phyloP scores from a whole-genome alignment of 2,113 vertebrate genomes.

The Callorhinus ursinus region DNA sequence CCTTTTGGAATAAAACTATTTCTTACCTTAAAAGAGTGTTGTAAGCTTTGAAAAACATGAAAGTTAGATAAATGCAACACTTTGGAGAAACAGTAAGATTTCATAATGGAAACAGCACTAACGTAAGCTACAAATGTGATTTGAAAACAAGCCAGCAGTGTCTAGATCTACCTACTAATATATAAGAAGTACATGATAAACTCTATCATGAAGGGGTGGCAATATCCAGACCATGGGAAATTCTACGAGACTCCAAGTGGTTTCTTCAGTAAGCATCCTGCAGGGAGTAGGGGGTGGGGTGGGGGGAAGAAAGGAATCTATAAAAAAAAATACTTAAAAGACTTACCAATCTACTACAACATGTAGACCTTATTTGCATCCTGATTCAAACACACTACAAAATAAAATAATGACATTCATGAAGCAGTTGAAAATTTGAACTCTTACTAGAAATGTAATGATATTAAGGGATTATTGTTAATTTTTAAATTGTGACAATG shows the following conservation, averaged over 20 bases:
- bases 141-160: neutral
- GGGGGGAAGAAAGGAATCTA: neutral
- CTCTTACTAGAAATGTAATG: neutral
- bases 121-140: neutral
- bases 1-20: conserved; percentile 41
- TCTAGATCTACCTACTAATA: neutral
- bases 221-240: neutral
- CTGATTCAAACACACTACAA: neutral
- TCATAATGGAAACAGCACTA: neutral
- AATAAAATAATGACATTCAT: neutral
- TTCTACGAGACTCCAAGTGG: neutral
- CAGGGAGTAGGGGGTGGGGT: neutral
- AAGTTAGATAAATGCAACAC: neutral
- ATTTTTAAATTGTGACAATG: neutral
- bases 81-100: neutral
- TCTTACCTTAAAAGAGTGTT: conserved; percentile 40
- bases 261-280: neutral
- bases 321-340: neutral
- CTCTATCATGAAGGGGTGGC: neutral
- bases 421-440: conserved; percentile 28
- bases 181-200: neutral
- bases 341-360: neutral
- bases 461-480: neutral
- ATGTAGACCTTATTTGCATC: neutral
- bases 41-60: neutral